Conservation (phyloP, 2,797 vertebrate genomes). For the Micromesistius poutassou region DNA sequence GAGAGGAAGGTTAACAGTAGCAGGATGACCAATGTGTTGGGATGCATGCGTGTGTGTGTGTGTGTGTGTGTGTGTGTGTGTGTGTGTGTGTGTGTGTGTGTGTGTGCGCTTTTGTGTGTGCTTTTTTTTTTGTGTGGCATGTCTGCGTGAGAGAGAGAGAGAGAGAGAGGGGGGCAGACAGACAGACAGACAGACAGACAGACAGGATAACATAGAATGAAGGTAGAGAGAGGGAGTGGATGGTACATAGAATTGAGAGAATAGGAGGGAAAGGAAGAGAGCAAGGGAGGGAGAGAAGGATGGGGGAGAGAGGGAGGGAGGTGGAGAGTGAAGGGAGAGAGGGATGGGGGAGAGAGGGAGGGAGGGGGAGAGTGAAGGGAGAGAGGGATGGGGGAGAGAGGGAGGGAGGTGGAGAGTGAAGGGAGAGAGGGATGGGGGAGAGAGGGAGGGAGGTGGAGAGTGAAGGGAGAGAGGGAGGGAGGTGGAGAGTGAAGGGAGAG, state of each 20-base stretch:
- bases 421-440: constrained; percentile 39
- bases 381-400: constrained; percentile 51
- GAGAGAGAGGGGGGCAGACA: neutral
- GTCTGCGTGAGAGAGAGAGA: neutral
- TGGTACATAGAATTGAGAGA: neutral
- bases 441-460: constrained; percentile 15
- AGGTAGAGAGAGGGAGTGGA: neutral
- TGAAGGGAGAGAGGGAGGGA: constrained; percentile 44
- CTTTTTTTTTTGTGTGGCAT: neutral
- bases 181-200: neutral
- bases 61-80: constrained; percentile 1
- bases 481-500: constrained; percentile 42
- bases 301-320: neutral
- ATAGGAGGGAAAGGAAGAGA: too few species aligned
- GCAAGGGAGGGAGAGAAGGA: neutral
- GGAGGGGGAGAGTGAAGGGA: constrained; percentile 28
- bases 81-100: neutral
- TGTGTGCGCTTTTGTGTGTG: neutral
- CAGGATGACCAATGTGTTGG: neutral
- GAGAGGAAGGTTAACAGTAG: neutral
- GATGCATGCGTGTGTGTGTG: neutral
- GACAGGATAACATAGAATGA: neutral
- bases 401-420: constrained; percentile 1
- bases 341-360: constrained; percentile 30
- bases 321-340: neutral